phyloP scores from a whole-genome alignment of 2,113 vertebrate genomes.

The Vicugna pacos region DNA sequence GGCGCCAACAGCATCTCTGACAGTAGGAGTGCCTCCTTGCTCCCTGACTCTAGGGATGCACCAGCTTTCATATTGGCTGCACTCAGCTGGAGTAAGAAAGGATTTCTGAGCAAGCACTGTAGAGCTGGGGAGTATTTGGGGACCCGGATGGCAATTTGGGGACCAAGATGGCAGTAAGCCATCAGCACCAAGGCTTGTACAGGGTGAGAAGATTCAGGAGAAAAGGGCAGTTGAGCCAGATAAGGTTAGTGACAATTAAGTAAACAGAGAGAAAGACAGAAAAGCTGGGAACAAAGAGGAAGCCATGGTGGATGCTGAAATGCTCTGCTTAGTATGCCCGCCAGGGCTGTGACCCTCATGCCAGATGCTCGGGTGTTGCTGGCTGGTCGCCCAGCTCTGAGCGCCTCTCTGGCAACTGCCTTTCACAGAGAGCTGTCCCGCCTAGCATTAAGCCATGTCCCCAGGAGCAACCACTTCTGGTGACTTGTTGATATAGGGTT shows the following conservation, averaged over 20 bases:
- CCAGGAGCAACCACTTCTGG: not conserved
- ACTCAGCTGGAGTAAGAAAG: not conserved
- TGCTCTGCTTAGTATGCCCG: not conserved
- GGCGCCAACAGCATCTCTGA: not conserved
- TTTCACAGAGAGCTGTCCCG: not conserved
- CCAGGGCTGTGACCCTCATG: not conserved
- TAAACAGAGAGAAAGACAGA: not conserved
- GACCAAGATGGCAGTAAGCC: not conserved
- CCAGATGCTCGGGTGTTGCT: not conserved
- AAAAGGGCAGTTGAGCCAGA: not conserved
- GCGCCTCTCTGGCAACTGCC: not conserved
- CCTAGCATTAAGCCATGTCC: not conserved
- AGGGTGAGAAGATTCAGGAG: not conserved
- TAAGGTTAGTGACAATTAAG: not conserved
- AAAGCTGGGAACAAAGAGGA: not conserved
- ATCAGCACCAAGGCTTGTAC: not conserved
- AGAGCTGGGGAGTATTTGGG: not conserved
- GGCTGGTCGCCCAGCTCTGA: rapidly evolving
- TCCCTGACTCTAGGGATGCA: not conserved
- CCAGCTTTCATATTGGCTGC: not conserved
- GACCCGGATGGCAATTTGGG: not conserved
- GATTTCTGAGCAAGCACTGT: not conserved
- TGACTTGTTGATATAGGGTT: not conserved
- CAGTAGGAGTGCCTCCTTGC: not conserved
- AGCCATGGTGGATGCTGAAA: not conserved